Percentiles rank a stretch among this genome's conserved stretches.
Conservation (phyloP, 2,797 vertebrate species). For the Pantherophis vulpinus region DNA sequence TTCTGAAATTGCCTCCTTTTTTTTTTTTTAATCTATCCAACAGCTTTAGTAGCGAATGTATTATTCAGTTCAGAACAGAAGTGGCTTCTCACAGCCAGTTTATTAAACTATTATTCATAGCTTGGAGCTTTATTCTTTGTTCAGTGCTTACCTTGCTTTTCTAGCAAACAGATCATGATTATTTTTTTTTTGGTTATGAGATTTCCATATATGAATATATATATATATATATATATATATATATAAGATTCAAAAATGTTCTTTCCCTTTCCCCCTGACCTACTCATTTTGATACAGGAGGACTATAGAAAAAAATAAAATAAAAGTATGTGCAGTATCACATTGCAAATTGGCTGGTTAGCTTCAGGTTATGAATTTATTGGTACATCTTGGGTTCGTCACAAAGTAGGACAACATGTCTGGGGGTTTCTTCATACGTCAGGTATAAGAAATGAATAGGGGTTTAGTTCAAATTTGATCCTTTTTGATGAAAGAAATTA, state of each 20-base stretch:
- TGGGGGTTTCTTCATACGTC: not conserved
- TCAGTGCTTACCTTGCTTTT: not conserved
- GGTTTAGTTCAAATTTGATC: not conserved
- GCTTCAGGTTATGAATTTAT: not conserved
- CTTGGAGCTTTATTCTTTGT: not conserved
- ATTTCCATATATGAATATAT: not conserved
- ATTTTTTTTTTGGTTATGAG: not conserved
- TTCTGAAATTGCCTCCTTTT: not conserved
- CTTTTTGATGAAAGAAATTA: not conserved
- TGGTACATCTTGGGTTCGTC: not conserved
- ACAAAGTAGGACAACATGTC: not conserved
- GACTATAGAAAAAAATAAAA: too few species aligned
- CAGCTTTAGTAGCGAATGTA: not conserved
- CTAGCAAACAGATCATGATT: not conserved
- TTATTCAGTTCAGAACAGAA: constrained; percentile 5
- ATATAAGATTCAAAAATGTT: not conserved
- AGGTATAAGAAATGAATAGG: not conserved
- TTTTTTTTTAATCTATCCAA: not conserved
- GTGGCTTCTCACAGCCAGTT: not conserved
- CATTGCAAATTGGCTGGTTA: not conserved
- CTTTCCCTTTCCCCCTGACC: not conserved
- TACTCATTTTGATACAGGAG: not conserved
- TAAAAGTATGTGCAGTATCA: too few species aligned
- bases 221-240: not conserved
- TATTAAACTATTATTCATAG: not conserved